Base-by-base conservation (phyloP, 2,797 vertebrate genomes). In the Tamandua tetradactyla region DNA sequence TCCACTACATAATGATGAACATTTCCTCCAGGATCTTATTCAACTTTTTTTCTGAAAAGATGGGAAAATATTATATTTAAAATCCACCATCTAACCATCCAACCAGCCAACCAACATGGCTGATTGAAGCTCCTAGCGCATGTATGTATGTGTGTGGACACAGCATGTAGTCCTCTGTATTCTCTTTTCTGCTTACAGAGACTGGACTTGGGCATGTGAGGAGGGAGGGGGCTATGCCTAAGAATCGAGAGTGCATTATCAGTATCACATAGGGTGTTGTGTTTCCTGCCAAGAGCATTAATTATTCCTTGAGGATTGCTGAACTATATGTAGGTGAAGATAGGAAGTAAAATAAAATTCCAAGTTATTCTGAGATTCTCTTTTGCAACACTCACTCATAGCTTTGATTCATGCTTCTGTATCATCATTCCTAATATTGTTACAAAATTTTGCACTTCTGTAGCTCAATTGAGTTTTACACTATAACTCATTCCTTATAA, bases 1-100 rank as follows among this genome's bases (percentile, higher is more conserved):
- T 40, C 15, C 3, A 15, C 22, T 1, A 2, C 3, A 32, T 84
- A 52, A 40, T 47, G 18, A 40, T 88, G 61, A 79, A 57, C 13
- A 93, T 92, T 76, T 85, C 22, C 23, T 82, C n/a, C 20, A 55
- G 71, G 4, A 37, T 1, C 47, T 74, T 64, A 78, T 62, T 42
- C 17, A 71, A 8, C 57, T 76, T 27, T 59, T 93, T 83, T 55
- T 55, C 22, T 80, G 61, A 85, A 87, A 44, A 74, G n/a, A n/a
- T n/a, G 44, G 47, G 20, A 74, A 62, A 64, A 78, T n/a, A 61
- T 72, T 91, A 35, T 95, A 7, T 42, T 87, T 55, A 64, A 93
- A 94, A 75, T 6, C 14, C 44, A 69, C 40, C 40, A 85, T 79
- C 10, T 5, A 79, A 35, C 30, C 55, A 79, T 32, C 30, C 55